phyloP scores from a whole-genome alignment of 30 jellyfish, hydroid and myxozoan species.

The Hydractinia symbiolongicarpus region DNA sequence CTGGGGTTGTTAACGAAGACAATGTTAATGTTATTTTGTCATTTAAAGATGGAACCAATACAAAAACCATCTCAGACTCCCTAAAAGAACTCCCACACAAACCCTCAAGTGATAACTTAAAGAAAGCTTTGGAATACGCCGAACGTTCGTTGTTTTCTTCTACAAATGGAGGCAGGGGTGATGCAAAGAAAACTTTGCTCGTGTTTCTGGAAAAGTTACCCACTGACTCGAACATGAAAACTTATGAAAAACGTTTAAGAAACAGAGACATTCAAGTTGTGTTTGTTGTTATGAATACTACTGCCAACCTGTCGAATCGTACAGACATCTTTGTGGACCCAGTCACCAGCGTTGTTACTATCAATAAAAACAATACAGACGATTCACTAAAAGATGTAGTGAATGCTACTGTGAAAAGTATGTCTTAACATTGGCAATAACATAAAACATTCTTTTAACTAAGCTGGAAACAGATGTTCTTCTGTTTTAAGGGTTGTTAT shows the following conservation, averaged over 20 bases:
- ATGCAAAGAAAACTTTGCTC: neutral
- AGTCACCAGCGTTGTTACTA: neutral
- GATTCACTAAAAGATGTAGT: no score
- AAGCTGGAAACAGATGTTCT: no score
- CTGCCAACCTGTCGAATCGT: neutral
- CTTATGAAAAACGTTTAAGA: neutral
- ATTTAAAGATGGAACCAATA: neutral
- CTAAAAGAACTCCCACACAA: neutral
- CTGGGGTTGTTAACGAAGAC: neutral
- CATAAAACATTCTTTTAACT: no score
- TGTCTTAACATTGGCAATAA: no score
- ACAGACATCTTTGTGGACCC: conserved; percentile 1
- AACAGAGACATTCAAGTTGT: neutral
- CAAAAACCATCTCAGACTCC: neutral
- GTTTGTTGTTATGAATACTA: conserved; percentile 17
- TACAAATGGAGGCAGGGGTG: conserved; percentile 10
- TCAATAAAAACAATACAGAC: no score
- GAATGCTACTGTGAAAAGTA: no score
- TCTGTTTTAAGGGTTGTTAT: no score
- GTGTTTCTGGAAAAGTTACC: neutral
- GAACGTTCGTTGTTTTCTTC: neutral
- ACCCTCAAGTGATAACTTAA: neutral
- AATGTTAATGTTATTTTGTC: neutral
- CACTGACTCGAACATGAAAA: neutral
- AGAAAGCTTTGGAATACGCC: neutral